Conservation (phyloP, 2,888 invertebrate species). For the Smittia aterrima region DNA sequence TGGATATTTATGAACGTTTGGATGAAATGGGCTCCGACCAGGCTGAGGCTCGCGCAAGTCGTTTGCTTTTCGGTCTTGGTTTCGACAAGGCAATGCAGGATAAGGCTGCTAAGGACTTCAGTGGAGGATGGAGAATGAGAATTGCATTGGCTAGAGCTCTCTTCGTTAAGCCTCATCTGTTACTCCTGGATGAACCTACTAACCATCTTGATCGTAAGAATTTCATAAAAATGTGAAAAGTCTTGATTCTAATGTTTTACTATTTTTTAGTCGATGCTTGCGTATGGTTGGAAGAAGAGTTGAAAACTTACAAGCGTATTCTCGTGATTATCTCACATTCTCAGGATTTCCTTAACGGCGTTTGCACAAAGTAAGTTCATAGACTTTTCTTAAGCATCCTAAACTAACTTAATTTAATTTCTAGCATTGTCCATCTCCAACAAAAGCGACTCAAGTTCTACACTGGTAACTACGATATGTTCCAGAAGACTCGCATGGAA, state of each 20-base stretch:
- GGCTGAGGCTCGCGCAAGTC: constrained; percentile 90
- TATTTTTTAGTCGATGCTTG: constrained; percentile 24
- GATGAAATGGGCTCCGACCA: constrained; percentile 96
- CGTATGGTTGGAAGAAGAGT: constrained; percentile 89
- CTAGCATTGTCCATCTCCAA: constrained; percentile 83
- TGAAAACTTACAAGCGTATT: constrained; percentile 94
- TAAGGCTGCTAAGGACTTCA: constrained; percentile 82
- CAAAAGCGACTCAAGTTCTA: constrained; percentile 92
- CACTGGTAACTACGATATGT: constrained; percentile 96
- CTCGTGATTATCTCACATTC: constrained; percentile 98
- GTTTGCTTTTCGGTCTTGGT: constrained; percentile 94
- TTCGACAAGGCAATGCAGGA: constrained; percentile 85
- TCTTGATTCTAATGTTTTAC: background rate
- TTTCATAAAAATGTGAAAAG: constrained; percentile 56
- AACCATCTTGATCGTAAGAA: constrained; percentile 98
- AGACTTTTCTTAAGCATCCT: background rate
- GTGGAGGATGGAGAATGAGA: constrained; percentile 98
- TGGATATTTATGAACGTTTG: constrained; percentile 96
- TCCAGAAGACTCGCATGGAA: constrained; percentile 89
- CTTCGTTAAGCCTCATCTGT: constrained; percentile 94
- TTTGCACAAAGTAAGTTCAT: constrained; percentile 71
- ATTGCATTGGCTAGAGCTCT: constrained; percentile 95
- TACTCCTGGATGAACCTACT: constrained; percentile 96
- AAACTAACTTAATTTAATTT: background rate
- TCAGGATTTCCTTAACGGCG: constrained; percentile 98